Evolutionary conservation across 2,113 vertebrate species (phyloP), one percentile per base, ranked within the genome.

Genomic region (Oncorhynchus kisutch): DNA sequence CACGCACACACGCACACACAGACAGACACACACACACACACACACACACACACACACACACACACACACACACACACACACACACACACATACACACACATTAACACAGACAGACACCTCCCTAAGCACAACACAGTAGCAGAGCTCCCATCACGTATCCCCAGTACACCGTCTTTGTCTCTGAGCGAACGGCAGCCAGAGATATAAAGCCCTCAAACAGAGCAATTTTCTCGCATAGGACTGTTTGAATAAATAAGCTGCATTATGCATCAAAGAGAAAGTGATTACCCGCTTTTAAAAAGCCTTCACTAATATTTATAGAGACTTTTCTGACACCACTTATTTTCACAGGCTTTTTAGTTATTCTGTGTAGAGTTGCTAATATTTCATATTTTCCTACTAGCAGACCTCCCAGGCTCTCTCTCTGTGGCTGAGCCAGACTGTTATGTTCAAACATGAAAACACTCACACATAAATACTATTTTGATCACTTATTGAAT

Each of bases 281-380:
- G 90, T 87, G 77, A 93, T 90, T 90, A 90, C 86, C 78, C 72
- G 78, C 82, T 90, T 91, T 92, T 90, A 88, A 92, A 90, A 91
- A 16, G 86, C 82, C 76, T 77, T 80, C 75, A 91, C 92, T 89
- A 92, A 92, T 94, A 92, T 93, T 88, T 90, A 92, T 92, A 77
- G 87, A 84, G 81, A 71, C 78, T 82, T 82, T 90, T 82, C 81
- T 89, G 83, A 85, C 72, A 73, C 84, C 18, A 64, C 82, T 78
- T 69, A 73, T 54, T 18, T 54, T 54, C 69, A 34, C 69, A 81
- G 81, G 75, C 78, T 82, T 79, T 88, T 80, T 80, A 79, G 77
- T 87, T 82, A 84, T 77, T 81, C 79, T 82, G 69, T 73, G 72
- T 79, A 67, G 25, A 72, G 71, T 65, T 13, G 79, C 73, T 83